phyloP scores from a whole-genome alignment of 2,888 invertebrate genomes.

The Cosmia trapezina region DNA sequence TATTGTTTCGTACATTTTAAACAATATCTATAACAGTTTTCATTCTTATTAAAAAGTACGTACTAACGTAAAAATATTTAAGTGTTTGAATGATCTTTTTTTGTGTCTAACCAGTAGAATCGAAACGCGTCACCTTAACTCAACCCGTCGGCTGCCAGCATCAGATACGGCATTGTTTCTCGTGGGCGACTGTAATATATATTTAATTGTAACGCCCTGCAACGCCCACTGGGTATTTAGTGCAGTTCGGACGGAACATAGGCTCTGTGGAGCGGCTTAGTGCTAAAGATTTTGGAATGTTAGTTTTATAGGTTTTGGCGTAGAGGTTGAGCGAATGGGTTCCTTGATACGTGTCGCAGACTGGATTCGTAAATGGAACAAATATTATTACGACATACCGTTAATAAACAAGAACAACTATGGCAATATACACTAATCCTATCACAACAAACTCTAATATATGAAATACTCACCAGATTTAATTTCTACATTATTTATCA shows the following conservation, averaged over 20 bases:
- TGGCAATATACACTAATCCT: background rate
- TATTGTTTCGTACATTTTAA: too few species aligned
- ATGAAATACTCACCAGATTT: background rate
- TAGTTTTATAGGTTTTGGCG: background rate
- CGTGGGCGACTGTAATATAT: conserved; percentile 80
- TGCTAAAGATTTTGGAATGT: background rate
- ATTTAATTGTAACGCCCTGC: conserved; percentile 84
- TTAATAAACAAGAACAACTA: background rate
- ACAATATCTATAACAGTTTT: too few species aligned
- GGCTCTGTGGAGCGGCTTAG: conserved; percentile 60
- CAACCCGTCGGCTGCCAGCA: conserved; percentile 44
- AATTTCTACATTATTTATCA: conserved; percentile 9
- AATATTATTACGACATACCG: background rate
- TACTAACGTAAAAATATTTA: too few species aligned
- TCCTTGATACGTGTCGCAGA: background rate
- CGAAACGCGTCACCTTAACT: conserved; percentile 19
- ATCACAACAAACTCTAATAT: background rate
- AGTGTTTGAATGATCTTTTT: background rate
- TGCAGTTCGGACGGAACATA: conserved; percentile 64
- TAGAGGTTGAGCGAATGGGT: too few species aligned
- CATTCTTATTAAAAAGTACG: too few species aligned
- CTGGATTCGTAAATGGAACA: background rate
- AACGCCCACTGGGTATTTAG: conserved; percentile 82
- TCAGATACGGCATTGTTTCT: conserved; percentile 69
- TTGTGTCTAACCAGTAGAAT: background rate